phyloP scores from a whole-genome alignment of 2,113 vertebrate species.

The Gymnocephalus cernua region DNA sequence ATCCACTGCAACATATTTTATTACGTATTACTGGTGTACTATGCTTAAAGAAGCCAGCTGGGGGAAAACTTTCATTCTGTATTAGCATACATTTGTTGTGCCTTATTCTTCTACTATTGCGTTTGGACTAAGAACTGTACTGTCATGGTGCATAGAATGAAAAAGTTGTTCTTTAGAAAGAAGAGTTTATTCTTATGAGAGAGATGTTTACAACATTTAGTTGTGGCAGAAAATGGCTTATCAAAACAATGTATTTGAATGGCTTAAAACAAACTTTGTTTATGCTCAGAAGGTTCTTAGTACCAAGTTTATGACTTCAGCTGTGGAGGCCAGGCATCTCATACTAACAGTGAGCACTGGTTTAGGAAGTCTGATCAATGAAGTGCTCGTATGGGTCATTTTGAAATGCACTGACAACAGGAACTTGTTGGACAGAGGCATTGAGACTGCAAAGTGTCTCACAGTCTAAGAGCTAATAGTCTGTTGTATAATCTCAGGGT shows the following conservation, averaged over 20 bases:
- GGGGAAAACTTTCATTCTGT: not conserved
- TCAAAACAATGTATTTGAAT: too few relatives aligned
- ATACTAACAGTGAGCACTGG: not conserved
- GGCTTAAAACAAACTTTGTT: not conserved
- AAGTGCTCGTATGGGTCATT: not conserved
- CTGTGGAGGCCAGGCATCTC: not conserved
- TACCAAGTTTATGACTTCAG: not conserved
- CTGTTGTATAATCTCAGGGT: not conserved
- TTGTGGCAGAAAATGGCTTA: not conserved
- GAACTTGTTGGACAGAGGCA: not conserved
- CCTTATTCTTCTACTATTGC: not conserved
- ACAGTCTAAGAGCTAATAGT: not conserved
- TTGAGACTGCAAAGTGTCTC: not conserved
- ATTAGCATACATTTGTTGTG: conserved; percentile 23
- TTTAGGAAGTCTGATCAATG: not conserved
- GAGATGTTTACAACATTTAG: not conserved
- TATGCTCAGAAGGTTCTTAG: not conserved
- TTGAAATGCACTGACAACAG: not conserved
- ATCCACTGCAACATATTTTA: not conserved
- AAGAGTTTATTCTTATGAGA: not conserved
- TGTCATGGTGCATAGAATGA: not conserved
- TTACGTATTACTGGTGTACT: not conserved
- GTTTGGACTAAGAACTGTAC: not conserved
- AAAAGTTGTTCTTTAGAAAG: not conserved
- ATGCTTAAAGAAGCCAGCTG: conserved; percentile 23